Conservation (phyloP, 2,797 vertebrate species). For the Buphagus erythrorhynchus region DNA sequence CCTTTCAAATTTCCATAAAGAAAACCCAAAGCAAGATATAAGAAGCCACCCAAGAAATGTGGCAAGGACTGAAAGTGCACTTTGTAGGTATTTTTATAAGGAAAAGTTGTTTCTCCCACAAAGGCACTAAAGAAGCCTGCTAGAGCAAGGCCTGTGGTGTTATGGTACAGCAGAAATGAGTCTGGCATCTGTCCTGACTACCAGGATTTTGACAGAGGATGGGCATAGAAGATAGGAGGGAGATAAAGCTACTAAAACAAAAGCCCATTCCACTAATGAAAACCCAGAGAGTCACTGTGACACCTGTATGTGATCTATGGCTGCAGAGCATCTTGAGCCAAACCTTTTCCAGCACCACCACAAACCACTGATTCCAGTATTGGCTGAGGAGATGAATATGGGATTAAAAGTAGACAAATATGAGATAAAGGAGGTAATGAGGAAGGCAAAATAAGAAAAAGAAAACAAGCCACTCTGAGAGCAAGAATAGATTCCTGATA, state of each 20-base stretch:
- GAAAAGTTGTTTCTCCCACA: too few relatives aligned
- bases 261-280: neutral
- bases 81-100: neutral
- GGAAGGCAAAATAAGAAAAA: neutral
- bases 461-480: neutral
- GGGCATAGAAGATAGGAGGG: neutral
- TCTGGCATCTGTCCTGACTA: too few relatives aligned
- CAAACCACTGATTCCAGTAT: neutral
- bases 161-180: too few relatives aligned
- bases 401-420: neutral
- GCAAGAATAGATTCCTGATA: neutral
- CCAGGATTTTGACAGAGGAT: neutral
- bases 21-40: neutral
- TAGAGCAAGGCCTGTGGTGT: too few relatives aligned
- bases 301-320: neutral
- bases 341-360: neutral
- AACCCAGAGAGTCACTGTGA: neutral
- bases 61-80: neutral
- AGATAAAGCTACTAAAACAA: neutral
- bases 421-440: neutral
- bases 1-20: neutral
- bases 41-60: accelerated
- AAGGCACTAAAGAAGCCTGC: too few relatives aligned
- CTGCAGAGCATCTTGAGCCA: neutral
- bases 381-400: neutral